Evolutionary conservation across 2,888 invertebrate genomes (phyloP).

Genomic region (Lasioglossum oenotherae): DNA sequence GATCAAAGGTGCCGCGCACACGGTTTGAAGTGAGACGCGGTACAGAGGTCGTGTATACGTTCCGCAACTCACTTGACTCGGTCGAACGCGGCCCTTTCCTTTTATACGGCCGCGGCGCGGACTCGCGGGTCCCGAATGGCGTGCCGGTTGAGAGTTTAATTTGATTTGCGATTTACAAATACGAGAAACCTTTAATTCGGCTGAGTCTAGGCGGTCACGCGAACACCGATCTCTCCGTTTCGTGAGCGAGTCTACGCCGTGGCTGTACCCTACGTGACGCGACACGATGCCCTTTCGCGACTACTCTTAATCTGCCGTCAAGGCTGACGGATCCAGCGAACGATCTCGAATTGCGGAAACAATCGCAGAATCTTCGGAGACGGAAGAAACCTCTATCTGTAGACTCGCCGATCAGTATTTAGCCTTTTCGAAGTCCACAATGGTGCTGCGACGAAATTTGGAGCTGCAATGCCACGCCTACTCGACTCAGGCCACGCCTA

Average conservation of each 20-base stretch:
- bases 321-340: constrained; percentile 34
- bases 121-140: constrained; percentile 76
- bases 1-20: constrained; percentile 28
- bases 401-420: not conserved
- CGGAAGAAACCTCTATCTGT: not conserved
- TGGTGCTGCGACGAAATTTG: not conserved
- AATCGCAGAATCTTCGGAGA: not conserved
- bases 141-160: constrained; percentile 83
- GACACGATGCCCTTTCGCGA: constrained; percentile 46
- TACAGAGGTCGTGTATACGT: constrained; percentile 77
- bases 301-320: constrained; percentile 47
- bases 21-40: constrained; percentile 83
- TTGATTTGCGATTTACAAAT: constrained; percentile 82
- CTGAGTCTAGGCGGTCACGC: constrained; percentile 83
- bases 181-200: constrained; percentile 82
- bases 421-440: not conserved
- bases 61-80: constrained; percentile 82
- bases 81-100: constrained; percentile 61
- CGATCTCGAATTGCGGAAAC: not conserved
- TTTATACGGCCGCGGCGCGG: constrained; percentile 75
- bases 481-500: not conserved
- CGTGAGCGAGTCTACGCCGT: not conserved
- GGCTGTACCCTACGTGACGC: constrained; percentile 6
- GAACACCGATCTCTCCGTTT: constrained; percentile 61
- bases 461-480: not conserved